phyloP scores from a whole-genome alignment of 2,113 vertebrate genomes.

The Lampris incognitus region DNA sequence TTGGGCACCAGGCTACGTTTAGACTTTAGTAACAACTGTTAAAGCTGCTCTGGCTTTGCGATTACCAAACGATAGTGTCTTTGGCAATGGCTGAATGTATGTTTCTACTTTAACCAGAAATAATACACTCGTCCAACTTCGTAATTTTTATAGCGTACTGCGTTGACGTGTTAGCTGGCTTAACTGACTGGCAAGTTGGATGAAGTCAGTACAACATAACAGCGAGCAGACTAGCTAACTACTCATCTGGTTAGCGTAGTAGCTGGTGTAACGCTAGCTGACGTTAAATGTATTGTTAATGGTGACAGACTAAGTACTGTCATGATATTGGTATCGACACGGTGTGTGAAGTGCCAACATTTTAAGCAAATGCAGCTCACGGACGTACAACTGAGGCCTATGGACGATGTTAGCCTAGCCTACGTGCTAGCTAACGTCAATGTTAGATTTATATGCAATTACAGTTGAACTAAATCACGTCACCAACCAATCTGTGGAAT shows the following conservation, averaged over 20 bases:
- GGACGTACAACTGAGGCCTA: slow-evolving; percentile 49
- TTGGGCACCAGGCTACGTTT: too few relatives aligned
- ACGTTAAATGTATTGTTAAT: background rate
- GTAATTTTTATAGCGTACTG: too few relatives aligned
- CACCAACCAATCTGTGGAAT: background rate
- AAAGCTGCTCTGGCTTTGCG: too few relatives aligned
- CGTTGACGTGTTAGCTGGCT: slow-evolving; percentile 25
- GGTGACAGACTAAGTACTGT: accelerated
- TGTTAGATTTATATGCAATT: slow-evolving; percentile 21
- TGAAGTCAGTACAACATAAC: slow-evolving; percentile 22
- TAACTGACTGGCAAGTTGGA: slow-evolving; percentile 23
- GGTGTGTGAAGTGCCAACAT: background rate
- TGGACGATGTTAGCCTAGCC: slow-evolving; percentile 55
- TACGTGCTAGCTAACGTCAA: slow-evolving; percentile 46
- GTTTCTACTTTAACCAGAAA: too few relatives aligned
- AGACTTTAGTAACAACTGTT: too few relatives aligned
- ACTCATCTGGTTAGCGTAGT: slow-evolving; percentile 20
- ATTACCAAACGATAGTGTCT: too few relatives aligned
- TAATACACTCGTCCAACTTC: too few relatives aligned
- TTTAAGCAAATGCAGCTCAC: background rate
- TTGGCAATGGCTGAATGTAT: too few relatives aligned
- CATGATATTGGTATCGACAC: too few relatives aligned
- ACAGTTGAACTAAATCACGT: slow-evolving; percentile 9
- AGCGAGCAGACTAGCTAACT: slow-evolving; percentile 49
- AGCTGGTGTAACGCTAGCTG: background rate